These are phyloP conservation scores for Neopelma chrysocephalum DNA, from an alignment of 2,797 vertebrate genomes.

Conservation along the genomic window DNA sequence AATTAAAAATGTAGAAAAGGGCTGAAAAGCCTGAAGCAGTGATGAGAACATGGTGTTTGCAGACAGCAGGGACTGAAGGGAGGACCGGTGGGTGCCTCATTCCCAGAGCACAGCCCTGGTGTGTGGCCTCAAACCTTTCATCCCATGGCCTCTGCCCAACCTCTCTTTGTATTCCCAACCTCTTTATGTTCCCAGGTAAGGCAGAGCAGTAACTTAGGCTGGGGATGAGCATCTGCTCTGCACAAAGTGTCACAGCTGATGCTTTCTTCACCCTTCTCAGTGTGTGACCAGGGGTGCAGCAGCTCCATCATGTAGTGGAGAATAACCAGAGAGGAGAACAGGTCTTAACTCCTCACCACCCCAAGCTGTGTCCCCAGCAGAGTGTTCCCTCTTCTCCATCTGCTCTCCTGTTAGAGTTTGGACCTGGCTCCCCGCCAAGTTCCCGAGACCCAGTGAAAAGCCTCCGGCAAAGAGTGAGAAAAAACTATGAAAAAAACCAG, in stretches of 20 bases:
- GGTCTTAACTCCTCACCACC: rapidly evolving
- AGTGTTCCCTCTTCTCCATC: background rate
- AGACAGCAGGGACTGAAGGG: background rate
- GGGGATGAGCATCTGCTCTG: background rate
- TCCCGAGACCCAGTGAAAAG: no score
- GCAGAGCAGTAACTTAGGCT: background rate
- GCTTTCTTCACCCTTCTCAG: background rate
- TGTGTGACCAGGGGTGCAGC: rapidly evolving
- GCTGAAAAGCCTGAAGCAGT: background rate
- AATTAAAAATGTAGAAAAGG: background rate
- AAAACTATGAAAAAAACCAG: no score
- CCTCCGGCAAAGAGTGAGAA: no score
- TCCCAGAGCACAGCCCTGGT: background rate
- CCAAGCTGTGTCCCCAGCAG: background rate
- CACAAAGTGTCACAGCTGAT: rapidly evolving
- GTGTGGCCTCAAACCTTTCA: background rate
- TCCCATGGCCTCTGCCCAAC: background rate
- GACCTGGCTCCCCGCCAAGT: no score
- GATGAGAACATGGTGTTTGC: background rate
- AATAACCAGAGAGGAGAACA: background rate
- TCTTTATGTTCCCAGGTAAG: background rate
- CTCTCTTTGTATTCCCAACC: no score
- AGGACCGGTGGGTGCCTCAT: background rate
- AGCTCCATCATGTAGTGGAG: background rate
- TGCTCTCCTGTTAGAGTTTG: no score